These are phyloP conservation scores for Labrus mixtus DNA, from an alignment of 2,113 vertebrate genomes.

Conservation along the genomic window DNA sequence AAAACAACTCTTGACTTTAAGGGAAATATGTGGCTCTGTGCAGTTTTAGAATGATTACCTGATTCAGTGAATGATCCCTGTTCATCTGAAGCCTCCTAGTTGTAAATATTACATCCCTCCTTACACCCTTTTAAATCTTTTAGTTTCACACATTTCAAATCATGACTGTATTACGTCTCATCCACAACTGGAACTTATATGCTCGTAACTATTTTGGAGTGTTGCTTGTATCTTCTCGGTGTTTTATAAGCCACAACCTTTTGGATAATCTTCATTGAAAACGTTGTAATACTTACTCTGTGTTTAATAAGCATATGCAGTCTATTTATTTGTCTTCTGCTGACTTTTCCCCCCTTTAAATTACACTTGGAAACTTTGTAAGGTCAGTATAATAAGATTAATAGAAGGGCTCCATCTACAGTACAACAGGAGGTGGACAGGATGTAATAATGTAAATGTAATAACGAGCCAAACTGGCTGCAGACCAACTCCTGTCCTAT, in stretches of 20 bases:
- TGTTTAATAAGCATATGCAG: background rate
- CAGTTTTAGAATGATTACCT: conserved; percentile 5
- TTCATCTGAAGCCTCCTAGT: background rate
- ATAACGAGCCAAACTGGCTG: background rate
- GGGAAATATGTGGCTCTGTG: background rate
- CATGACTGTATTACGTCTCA: background rate
- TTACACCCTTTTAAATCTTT: background rate
- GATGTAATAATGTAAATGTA: no score
- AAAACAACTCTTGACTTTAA: background rate
- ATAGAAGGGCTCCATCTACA: background rate
- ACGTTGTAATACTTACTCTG: background rate
- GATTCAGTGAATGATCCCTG: conserved; percentile 14
- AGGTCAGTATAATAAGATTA: background rate
- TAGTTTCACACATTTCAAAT: background rate
- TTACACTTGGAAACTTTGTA: background rate
- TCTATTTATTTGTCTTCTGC: no score
- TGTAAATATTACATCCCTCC: background rate
- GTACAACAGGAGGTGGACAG: background rate
- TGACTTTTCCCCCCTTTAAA: background rate
- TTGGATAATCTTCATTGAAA: background rate
- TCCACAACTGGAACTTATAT: background rate
- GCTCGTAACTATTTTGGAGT: background rate
- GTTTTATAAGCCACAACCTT: background rate
- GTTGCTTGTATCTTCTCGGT: no score
- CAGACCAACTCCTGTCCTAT: background rate